A percentile compares a stretch with the other conserved stretches of the same genome.
Evolutionary conservation across 2,888 invertebrate genomes (phyloP).

Genomic region (Leptinotarsa rubiginosa): DNA sequence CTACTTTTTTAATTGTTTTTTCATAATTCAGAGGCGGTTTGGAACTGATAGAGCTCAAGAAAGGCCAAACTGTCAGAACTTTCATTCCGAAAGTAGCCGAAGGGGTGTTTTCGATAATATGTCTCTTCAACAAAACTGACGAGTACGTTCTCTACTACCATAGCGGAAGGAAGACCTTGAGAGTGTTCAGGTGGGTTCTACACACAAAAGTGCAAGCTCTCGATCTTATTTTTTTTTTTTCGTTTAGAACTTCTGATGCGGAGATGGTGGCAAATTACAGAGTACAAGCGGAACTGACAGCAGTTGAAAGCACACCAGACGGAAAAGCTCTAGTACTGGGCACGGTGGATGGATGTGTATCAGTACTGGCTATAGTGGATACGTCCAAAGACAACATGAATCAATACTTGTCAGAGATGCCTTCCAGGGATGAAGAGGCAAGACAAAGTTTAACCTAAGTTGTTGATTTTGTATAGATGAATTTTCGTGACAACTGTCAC

Average conservation of each 20-base stretch:
- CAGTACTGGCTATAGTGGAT: slow-evolving; percentile 77
- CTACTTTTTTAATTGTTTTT: neutral
- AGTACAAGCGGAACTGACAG: slow-evolving; percentile 89
- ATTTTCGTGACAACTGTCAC: neutral
- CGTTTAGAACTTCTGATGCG: slow-evolving; percentile 83
- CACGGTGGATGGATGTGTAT: slow-evolving; percentile 93
- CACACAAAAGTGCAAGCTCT: neutral
- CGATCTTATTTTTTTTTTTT: neutral
- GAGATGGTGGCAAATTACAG: slow-evolving; percentile 93
- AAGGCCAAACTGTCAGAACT: slow-evolving; percentile 88
- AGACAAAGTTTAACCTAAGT: neutral
- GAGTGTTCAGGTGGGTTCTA: slow-evolving; percentile 84
- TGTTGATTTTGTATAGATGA: neutral
- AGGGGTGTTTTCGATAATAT: slow-evolving; percentile 96
- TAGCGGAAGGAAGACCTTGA: slow-evolving; percentile 91
- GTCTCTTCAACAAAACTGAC: slow-evolving; percentile 93
- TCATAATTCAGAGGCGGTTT: slow-evolving; percentile 81
- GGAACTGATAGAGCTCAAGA: slow-evolving; percentile 91
- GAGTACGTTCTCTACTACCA: slow-evolving; percentile 97
- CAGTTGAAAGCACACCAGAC: slow-evolving; percentile 86
- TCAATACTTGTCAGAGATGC: slow-evolving; percentile 74
- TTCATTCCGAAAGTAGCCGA: slow-evolving; percentile 95
- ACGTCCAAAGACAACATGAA: slow-evolving; percentile 75
- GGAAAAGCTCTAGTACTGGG: slow-evolving; percentile 88
- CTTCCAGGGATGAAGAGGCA: slow-evolving; percentile 78